Evolutionary conservation across 2,888 invertebrate genomes (phyloP).

Genomic region (Drosophila subsilvestris): DNA sequence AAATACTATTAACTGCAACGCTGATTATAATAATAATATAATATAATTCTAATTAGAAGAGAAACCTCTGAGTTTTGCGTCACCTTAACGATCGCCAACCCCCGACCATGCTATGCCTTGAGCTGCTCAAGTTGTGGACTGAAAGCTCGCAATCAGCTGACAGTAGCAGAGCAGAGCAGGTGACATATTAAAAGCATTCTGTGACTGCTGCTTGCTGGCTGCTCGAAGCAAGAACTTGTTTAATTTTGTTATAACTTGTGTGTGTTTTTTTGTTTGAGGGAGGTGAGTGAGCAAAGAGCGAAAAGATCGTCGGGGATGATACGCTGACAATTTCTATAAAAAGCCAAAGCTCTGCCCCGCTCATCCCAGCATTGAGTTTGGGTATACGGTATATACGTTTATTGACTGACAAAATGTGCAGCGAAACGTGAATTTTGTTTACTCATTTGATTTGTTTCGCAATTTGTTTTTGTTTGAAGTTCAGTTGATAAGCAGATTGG

Average conservation of each 20-base stretch:
- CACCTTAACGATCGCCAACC: not conserved
- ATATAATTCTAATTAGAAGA: no score
- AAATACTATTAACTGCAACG: no score
- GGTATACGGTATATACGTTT: no score
- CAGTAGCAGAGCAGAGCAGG: not conserved
- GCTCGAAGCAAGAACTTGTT: not conserved
- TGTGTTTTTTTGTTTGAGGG: conserved; percentile 11
- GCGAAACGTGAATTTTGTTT: conserved; percentile 35
- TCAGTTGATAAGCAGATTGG: conserved; percentile 40
- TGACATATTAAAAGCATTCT: not conserved
- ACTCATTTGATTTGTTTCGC: conserved; percentile 26
- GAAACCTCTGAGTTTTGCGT: not conserved
- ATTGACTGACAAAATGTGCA: conserved; percentile 16
- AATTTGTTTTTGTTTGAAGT: conserved; percentile 31
- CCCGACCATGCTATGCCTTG: not conserved
- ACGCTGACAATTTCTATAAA: conserved; percentile 14
- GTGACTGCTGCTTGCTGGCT: not conserved
- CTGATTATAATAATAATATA: no score
- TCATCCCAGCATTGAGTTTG: not conserved
- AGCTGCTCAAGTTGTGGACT: not conserved
- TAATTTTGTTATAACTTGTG: conserved; percentile 3
- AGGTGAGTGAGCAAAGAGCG: conserved; percentile 24
- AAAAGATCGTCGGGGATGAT: not conserved
- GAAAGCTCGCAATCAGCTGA: not conserved
- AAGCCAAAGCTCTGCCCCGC: conserved; percentile 6